These are phyloP conservation scores for Nematolebias whitei DNA, from an alignment of 2,113 vertebrate species.

Conservation along the genomic window DNA sequence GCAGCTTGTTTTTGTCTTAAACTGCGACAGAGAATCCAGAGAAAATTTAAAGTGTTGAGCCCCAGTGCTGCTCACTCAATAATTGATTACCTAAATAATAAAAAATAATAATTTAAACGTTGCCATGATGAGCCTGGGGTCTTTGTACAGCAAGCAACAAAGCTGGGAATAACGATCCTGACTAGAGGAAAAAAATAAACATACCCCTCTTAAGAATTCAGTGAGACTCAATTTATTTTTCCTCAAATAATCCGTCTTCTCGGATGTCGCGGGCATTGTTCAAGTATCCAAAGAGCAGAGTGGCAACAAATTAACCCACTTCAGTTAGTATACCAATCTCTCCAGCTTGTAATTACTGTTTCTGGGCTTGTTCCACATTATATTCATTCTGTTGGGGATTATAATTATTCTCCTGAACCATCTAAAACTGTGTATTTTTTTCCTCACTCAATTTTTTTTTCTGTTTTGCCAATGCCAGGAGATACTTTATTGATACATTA, in stretches of 20 bases:
- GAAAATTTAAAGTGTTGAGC: constrained; percentile 2
- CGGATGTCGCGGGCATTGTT: constrained; percentile 36
- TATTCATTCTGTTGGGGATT: constrained; percentile 46
- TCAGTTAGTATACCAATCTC: constrained; percentile 54
- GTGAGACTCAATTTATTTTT: constrained; percentile 2
- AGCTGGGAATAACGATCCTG: not conserved
- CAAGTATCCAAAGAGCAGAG: constrained; percentile 40
- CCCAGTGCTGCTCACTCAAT: not conserved
- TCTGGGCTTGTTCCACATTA: constrained; percentile 61
- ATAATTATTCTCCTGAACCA: constrained; percentile 52
- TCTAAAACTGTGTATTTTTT: constrained; percentile 35
- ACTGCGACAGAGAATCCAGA: constrained; percentile 7
- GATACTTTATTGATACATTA: constrained; percentile 21
- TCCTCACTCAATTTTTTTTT: constrained; percentile 13
- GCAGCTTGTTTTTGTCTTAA: constrained; percentile 8
- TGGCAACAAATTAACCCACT: constrained; percentile 56
- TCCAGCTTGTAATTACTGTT: constrained; percentile 65
- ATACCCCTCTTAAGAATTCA: not conserved
- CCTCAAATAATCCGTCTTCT: constrained; percentile 22
- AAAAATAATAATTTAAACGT: not conserved
- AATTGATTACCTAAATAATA: constrained; percentile 21
- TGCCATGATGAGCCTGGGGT: constrained; percentile 6
- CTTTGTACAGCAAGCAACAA: not conserved
- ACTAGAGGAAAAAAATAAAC: not conserved
- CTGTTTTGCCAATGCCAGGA: constrained; percentile 15